Conservation (phyloP, 2,888 invertebrate genomes). For the Platycheirus rosarum region DNA sequence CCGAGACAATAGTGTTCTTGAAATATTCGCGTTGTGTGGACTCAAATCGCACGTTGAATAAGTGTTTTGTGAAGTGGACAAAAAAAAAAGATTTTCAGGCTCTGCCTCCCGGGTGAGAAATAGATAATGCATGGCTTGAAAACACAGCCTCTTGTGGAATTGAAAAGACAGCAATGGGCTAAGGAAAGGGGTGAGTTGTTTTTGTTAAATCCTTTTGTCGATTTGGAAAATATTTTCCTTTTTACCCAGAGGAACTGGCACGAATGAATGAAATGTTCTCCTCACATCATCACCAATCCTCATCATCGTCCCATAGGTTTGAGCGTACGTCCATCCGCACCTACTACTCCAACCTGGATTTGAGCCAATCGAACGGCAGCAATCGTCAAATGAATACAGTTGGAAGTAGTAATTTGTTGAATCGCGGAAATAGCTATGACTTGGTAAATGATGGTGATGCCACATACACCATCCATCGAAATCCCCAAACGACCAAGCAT, state of each 20-base stretch:
- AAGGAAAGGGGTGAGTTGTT: conserved; percentile 91
- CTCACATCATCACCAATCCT: conserved; percentile 77
- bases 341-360: conserved; percentile 81
- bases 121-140: conserved; percentile 74
- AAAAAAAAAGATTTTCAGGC: conserved; percentile 13
- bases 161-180: conserved; percentile 96
- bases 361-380: conserved; percentile 77
- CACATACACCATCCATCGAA: conserved; percentile 60
- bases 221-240: conserved; percentile 21
- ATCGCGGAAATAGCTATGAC: conserved; percentile 77
- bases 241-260: conserved; percentile 89
- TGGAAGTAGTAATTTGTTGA: conserved; percentile 54
- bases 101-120: conserved; percentile 31
- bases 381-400: conserved; percentile 67
- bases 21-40: conserved; percentile 57
- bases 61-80: neutral
- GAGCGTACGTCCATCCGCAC: conserved; percentile 82
- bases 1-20: conserved; percentile 49
- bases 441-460: conserved; percentile 76
- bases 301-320: conserved; percentile 83
- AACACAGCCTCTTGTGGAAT: conserved; percentile 88
- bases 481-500: conserved; percentile 34
- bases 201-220: neutral
- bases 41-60: conserved; percentile 20
- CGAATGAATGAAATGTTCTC: conserved; percentile 91